These are phyloP conservation scores for Drosophila auraria DNA, from an alignment of 1,140 invertebrate genomes.

Conservation along the genomic window DNA sequence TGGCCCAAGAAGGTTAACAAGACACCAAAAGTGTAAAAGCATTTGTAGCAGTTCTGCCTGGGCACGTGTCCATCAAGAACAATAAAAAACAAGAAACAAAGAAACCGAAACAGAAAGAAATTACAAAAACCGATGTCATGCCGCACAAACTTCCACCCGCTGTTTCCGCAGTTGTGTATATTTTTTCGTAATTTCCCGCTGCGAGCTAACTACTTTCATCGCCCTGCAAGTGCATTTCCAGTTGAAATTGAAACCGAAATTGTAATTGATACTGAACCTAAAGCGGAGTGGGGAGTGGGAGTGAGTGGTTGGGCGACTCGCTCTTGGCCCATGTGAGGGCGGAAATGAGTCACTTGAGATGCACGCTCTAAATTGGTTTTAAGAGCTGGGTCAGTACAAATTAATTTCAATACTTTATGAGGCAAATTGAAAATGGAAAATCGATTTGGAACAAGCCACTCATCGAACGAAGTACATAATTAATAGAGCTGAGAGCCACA, in stretches of 20 bases:
- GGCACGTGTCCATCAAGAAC: constrained; percentile 59
- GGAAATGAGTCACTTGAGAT: constrained; percentile 57
- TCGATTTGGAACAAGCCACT: constrained; percentile 17
- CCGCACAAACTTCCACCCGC: constrained; percentile 9
- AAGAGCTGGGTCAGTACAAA: constrained; percentile 23
- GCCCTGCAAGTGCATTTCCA: constrained; percentile 61
- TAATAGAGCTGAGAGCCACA: constrained; percentile 1
- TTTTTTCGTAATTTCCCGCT: constrained; percentile 17
- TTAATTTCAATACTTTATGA: constrained; percentile 56
- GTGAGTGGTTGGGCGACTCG: neutral
- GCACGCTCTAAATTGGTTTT: constrained; percentile 46
- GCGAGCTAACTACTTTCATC: constrained; percentile 39
- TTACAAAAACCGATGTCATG: constrained; percentile 4
- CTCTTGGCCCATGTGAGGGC: constrained; percentile 54
- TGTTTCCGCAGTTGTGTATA: constrained; percentile 15
- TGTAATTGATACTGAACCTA: constrained; percentile 31
- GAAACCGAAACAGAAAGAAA: constrained; percentile 6
- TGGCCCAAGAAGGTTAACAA: constrained; percentile 15
- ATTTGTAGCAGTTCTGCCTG: constrained; percentile 29
- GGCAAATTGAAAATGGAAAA: constrained; percentile 31
- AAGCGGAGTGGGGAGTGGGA: constrained; percentile 9
- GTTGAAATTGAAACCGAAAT: constrained; percentile 50
- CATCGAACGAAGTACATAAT: constrained; percentile 16
- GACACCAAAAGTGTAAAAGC: constrained; percentile 7
- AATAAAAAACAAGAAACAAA: constrained; percentile 10